These are phyloP conservation scores for Brachionus plicatilis DNA, from an alignment of 1,140 invertebrate species.

Conservation along the genomic window DNA sequence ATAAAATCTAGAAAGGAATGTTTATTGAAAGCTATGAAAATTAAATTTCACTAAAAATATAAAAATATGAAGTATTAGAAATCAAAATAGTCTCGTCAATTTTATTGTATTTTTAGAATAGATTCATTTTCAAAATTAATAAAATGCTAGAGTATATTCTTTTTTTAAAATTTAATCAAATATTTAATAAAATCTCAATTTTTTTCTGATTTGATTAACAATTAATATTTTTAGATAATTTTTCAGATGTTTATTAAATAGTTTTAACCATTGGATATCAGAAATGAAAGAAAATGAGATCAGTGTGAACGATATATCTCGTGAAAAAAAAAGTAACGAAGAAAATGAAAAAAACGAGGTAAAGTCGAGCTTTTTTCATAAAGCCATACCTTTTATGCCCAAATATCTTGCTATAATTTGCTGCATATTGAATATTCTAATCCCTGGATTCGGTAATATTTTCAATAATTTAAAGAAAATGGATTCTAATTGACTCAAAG, in stretches of 20 bases:
- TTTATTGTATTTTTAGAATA: no score
- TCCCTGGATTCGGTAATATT: conserved; percentile 20
- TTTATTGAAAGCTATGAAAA: no score
- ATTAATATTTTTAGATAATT: background rate
- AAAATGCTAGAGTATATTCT: no score
- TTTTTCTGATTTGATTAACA: background rate
- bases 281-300: background rate
- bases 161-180: no score
- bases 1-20: no score
- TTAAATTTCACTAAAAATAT: no score
- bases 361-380: background rate
- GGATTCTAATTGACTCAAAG: background rate
- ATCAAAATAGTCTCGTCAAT: no score
- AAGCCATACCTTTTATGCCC: conserved; percentile 19
- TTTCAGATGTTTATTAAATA: background rate
- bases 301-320: background rate
- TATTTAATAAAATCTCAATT: no score
- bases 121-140: no score
- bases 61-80: no score
- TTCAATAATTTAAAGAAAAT: background rate
- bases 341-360: background rate
- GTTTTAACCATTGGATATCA: background rate
- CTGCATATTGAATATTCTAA: conserved; percentile 17
- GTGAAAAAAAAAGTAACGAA: background rate
- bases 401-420: background rate